Evolutionary conservation across 1,140 invertebrate species (phyloP).

Genomic region (Oreohelix idahoensis): DNA sequence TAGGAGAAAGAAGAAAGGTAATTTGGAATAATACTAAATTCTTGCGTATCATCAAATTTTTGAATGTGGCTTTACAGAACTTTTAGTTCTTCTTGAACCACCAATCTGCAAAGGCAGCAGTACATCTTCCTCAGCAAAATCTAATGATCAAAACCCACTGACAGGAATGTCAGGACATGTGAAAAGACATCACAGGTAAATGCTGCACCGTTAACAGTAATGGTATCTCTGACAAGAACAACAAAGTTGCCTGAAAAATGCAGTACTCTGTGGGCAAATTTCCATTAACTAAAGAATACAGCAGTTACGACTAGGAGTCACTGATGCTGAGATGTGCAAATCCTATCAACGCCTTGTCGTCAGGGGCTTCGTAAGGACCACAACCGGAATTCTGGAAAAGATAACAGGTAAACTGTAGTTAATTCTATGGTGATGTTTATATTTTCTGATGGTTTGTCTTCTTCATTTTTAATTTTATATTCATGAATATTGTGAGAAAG

Average conservation of each 20-base stretch:
- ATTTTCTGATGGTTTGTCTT: too few species aligned
- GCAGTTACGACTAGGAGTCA: slow-evolving; percentile 24
- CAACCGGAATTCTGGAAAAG: slow-evolving; percentile 84
- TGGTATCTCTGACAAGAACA: not conserved
- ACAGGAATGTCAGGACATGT: too few species aligned
- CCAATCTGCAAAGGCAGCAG: not conserved
- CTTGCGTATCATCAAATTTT: not conserved
- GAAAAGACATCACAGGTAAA: not conserved
- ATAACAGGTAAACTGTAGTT: not conserved
- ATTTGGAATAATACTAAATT: not conserved
- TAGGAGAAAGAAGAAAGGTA: not conserved
- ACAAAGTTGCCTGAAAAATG: not conserved
- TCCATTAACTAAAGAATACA: not conserved
- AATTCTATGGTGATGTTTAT: too few species aligned
- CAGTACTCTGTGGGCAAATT: not conserved
- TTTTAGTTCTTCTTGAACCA: not conserved
- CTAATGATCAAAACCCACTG: not conserved
- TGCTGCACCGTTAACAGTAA: not conserved
- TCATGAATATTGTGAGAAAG: too few species aligned
- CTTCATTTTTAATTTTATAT: too few species aligned
- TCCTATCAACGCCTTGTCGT: slow-evolving; percentile 94
- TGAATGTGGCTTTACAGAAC: not conserved
- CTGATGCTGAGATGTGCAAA: slow-evolving; percentile 91
- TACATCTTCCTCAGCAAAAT: not conserved
- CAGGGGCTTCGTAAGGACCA: slow-evolving; percentile 86